Conservation (phyloP, 2,888 invertebrate species). For the Dryocosmus kuriphilus region DNA sequence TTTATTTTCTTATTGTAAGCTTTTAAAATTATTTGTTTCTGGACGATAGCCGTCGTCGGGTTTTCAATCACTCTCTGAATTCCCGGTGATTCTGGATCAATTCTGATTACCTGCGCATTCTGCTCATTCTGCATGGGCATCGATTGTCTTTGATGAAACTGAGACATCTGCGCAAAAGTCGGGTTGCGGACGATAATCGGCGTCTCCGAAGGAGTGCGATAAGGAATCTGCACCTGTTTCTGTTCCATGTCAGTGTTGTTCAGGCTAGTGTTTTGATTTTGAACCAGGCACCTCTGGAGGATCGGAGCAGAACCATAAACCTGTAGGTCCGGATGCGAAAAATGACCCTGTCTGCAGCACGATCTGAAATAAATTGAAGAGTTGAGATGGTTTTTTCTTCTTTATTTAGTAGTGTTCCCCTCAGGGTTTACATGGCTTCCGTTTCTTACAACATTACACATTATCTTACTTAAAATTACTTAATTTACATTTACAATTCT, state of each 20-base stretch:
- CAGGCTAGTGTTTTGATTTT: slow-evolving; percentile 29
- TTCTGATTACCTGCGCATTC: slow-evolving; percentile 17
- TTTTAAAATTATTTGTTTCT: slow-evolving; percentile 74
- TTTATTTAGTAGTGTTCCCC: too few relatives aligned
- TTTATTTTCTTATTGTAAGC: too few relatives aligned
- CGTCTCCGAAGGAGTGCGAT: neutral
- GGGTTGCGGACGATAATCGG: slow-evolving; percentile 28
- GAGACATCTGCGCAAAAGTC: neutral
- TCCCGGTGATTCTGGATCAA: slow-evolving; percentile 50
- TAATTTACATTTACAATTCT: too few relatives aligned
- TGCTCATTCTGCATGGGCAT: neutral
- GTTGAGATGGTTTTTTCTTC: too few relatives aligned
- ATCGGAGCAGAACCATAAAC: slow-evolving; percentile 48
- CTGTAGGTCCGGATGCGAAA: slow-evolving; percentile 41
- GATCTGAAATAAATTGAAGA: slow-evolving; percentile 24
- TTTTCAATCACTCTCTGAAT: slow-evolving; percentile 67
- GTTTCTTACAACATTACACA: too few relatives aligned
- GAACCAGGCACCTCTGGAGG: slow-evolving; percentile 53
- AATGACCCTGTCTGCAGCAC: slow-evolving; percentile 49
- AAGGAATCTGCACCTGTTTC: slow-evolving; percentile 53
- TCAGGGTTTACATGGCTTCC: too few relatives aligned
- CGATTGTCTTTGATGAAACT: slow-evolving; percentile 36
- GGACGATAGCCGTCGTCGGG: slow-evolving; percentile 70
- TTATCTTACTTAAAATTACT: too few relatives aligned
- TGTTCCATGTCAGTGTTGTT: slow-evolving; percentile 64